These are phyloP conservation scores for Cantharis flavilabris DNA, from an alignment of 2,888 invertebrate genomes.

Conservation along the genomic window DNA sequence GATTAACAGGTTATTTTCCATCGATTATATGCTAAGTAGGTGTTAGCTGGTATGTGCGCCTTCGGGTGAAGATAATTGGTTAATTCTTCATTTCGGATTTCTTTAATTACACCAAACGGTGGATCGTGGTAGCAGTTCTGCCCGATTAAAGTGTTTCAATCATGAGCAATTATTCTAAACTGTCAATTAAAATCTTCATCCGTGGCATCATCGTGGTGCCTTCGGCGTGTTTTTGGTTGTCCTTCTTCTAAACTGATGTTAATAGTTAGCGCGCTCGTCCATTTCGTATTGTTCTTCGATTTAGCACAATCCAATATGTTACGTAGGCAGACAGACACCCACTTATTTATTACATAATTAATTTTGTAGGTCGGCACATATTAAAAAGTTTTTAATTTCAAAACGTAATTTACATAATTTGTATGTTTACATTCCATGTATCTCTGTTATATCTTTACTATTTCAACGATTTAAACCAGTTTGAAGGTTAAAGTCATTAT, in stretches of 20 bases:
- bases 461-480: conserved; percentile 5
- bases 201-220: background rate
- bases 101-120: background rate
- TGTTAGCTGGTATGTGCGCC: background rate
- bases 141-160: background rate
- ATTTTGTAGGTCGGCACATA: conserved; percentile 10
- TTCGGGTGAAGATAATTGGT: background rate
- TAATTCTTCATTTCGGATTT: background rate
- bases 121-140: background rate
- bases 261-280: background rate
- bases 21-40: background rate
- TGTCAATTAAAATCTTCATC: background rate
- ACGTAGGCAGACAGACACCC: conserved; percentile 1
- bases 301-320: background rate
- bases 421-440: conserved; percentile 13
- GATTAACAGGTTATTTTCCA: background rate
- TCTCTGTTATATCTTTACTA: conserved; percentile 5
- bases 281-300: background rate
- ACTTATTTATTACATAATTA: background rate
- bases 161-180: background rate
- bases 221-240: background rate
- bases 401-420: conserved; percentile 15
- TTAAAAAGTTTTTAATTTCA: conserved; percentile 13
- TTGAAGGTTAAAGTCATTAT: conserved; percentile 13
- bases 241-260: background rate